Conservation (phyloP, 2,797 vertebrate species). For the Diglossa cyanea region DNA sequence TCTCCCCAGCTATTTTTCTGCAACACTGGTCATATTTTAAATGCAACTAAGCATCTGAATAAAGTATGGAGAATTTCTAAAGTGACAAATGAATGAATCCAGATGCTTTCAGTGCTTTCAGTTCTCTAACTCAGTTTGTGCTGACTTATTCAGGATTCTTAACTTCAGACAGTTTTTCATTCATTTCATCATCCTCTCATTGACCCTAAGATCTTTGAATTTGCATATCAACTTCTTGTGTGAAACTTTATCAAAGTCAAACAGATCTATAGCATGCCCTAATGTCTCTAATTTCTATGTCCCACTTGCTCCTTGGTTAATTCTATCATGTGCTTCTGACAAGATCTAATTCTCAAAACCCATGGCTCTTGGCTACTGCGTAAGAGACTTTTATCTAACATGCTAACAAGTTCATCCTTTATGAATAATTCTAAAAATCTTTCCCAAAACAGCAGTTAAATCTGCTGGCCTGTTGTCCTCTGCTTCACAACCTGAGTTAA, state of each 20-base stretch:
- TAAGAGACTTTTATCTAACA: slow-evolving; percentile 32
- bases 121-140: neutral
- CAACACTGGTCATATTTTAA: neutral
- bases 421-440: slow-evolving; percentile 38
- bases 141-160: neutral
- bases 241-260: slow-evolving; percentile 32
- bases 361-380: neutral
- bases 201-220: slow-evolving; percentile 25
- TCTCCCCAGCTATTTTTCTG: neutral
- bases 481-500: neutral
- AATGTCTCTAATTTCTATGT: slow-evolving; percentile 25
- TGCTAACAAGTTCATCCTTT: slow-evolving; percentile 21
- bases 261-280: neutral
- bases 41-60: neutral
- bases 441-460: neutral
- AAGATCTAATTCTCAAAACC: slow-evolving; percentile 31
- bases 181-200: neutral
- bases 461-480: slow-evolving; percentile 1
- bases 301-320: slow-evolving; percentile 11
- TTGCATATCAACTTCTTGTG: neutral
- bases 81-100: neutral
- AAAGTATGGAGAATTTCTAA: neutral
- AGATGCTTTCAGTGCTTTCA: neutral
- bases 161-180: neutral
- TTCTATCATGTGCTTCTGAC: slow-evolving; percentile 23